Base-by-base conservation (phyloP, 2,113 vertebrate species). In the human (Homo sapiens) region DNA sequence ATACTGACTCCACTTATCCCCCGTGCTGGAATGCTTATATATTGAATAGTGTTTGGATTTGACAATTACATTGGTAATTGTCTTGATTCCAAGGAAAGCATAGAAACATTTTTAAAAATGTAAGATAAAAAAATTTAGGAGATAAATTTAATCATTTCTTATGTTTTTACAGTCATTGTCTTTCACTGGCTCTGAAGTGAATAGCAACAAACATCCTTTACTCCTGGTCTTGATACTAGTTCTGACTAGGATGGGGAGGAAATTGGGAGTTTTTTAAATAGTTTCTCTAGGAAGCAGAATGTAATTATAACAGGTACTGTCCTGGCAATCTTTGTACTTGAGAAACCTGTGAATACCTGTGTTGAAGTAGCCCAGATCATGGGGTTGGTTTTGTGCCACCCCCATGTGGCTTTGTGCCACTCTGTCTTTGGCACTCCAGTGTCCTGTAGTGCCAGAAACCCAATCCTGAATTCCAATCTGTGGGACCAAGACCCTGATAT, bases 11-110 rank as follows among this genome's bases (percentile, higher is more conserved):
- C 25, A 66, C 45, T 90, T 57, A 35, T 78, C 5, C 7, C n/a
- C 4, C 27, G 3, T 52, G 20, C 14, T 79, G 4, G 35, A 68
- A 18, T 79, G 14, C n/a, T 76, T 86, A 50, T 12, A 40, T 45
- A 78, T 11, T 88, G n/a, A 89, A 40, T 55, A 91, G 25, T 64
- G 94, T 48, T 94, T 73, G 2, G 9, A 87, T 84, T 94, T 66
- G 27, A 40, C 91, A 43, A 64, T 76, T 70, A 38, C 1, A 17
- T 45, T 93, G 68, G 18, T 45, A 55, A 55, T 55, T 20, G 52
- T 55, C 52, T 55, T 55, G 64, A 6, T 73, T 94, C 59, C 13
- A 94, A 85, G 45, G 43, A 81, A 78, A 38, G 23, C 25, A 70
- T 38, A 84, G 43, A 86, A 84, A 1, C 17, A 81, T 25, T 79